Base-by-base conservation (phyloP, 2,888 invertebrate species). In the Sericinus montela region DNA sequence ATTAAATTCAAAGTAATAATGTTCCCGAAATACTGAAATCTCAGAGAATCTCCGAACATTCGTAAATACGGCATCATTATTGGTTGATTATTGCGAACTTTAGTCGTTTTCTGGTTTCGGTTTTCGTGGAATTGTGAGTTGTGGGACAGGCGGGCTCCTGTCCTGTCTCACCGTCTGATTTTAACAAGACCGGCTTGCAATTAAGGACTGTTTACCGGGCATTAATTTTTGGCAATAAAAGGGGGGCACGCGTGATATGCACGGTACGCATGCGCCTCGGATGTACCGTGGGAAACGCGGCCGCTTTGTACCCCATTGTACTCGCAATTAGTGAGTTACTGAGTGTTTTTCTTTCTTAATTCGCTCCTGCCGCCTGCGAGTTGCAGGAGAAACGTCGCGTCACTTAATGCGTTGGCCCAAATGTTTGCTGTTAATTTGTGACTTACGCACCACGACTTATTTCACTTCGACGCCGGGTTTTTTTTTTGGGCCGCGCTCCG, bases 191-290 rank as follows among this genome's bases (percentile, higher is more conserved):
- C 65, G 75, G 73, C 71, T 75, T 72, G 84, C 76, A 87, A 87
- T 88, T 88, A 87, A 73, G 80, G 75, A 70, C 86, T 85, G 75
- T 87, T 85, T 86, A 80, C 82, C 67, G 85, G 78, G 75, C 87
- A 86, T 87, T 88, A 86, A 88, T 88, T 88, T 88, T 88, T 86
- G 88, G 87, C 86, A 88, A 88, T 88, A 88, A 88, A 87, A 85
- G 83, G 80, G 45, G 45, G 50, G 50, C 50, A 45, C 45, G 50
- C 50, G 45, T 45, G 50, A 43, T 40, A 49, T 76, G 86, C 83
- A 73, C 70, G 80, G 79, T 62, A 59, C 78, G 75, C 81, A 87
- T 87, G 85, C 74, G 71, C 57, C 64, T 65, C 58, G 64, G 81
- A 77, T 74, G 82, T 71, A 71, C 73, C 87, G 86, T 88, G 88